Percentiles rank a stretch among this genome's conserved stretches.
Evolutionary conservation across 1,140 invertebrate species (phyloP).

Genomic region (Hylaeus volcanicus): DNA sequence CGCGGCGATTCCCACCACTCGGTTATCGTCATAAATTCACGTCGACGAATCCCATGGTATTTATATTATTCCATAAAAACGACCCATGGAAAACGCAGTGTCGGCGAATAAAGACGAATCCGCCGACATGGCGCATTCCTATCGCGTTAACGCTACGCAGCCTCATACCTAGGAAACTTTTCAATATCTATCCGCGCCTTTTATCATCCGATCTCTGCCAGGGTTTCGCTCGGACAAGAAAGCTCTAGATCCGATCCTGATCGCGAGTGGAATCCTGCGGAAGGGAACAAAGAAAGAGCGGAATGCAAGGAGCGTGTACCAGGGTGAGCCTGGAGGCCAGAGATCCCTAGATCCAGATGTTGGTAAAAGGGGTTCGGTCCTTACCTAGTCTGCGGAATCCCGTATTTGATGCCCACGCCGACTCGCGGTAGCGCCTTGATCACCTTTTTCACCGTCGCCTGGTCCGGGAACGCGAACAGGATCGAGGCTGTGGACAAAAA

Average conservation of each 20-base stretch:
- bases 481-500: conserved; percentile 92
- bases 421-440: conserved; percentile 98
- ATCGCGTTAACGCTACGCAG: not conserved
- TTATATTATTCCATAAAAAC: no score
- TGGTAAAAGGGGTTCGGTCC: conserved; percentile 60
- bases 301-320: conserved; percentile 70
- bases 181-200: conserved; percentile 7
- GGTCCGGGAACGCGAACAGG: conserved; percentile 98
- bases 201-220: conserved; percentile 12
- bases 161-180: not conserved
- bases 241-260: conserved; percentile 40
- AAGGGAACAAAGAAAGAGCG: conserved; percentile 63
- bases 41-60: not conserved
- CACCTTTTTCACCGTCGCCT: conserved; percentile 98
- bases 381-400: conserved; percentile 97
- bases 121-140: not conserved
- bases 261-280: conserved; percentile 33
- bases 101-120: not conserved
- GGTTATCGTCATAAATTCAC: not conserved
- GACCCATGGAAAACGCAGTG: no score
- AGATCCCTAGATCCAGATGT: conserved; percentile 50
- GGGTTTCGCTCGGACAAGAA: not conserved
- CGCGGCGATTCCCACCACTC: not conserved
- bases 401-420: conserved; percentile 99
- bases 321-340: conserved; percentile 33